Conservation (phyloP, 2,888 invertebrate species). For the Heliconius charithonia region DNA sequence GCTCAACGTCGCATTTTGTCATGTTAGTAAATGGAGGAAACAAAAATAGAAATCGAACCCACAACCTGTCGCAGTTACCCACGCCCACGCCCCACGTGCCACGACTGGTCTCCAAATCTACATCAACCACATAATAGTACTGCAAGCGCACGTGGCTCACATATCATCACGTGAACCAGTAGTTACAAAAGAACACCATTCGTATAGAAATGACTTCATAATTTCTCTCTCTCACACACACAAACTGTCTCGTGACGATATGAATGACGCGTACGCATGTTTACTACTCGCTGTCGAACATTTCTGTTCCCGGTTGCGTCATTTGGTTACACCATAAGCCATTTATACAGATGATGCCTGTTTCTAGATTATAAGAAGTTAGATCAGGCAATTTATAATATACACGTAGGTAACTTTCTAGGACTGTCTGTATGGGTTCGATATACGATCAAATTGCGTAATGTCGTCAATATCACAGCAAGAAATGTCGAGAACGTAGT, state of each 20-base stretch:
- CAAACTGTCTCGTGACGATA: slow-evolving; percentile 49
- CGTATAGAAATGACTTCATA: slow-evolving; percentile 73
- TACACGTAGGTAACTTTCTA: neutral
- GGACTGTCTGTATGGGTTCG: neutral
- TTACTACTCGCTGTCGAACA: slow-evolving; percentile 78
- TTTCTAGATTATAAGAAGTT: neutral
- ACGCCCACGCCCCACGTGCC: too few relatives aligned
- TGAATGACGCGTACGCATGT: slow-evolving; percentile 79
- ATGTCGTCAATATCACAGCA: neutral
- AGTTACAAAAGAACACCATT: slow-evolving; percentile 50
- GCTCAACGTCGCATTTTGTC: neutral
- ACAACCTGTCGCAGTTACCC: too few relatives aligned
- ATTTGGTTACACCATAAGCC: slow-evolving; percentile 53
- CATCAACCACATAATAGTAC: neutral
- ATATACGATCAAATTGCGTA: neutral
- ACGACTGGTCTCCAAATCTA: neutral
- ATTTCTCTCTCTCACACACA: slow-evolving; percentile 55
- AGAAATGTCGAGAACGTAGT: neutral
- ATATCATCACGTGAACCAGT: slow-evolving; percentile 57
- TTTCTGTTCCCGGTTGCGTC: slow-evolving; percentile 70
- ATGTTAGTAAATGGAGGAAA: neutral
- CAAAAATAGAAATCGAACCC: too few relatives aligned
- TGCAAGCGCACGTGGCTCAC: slow-evolving; percentile 51
- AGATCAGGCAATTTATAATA: neutral
- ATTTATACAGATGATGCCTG: slow-evolving; percentile 42